Evolutionary conservation across 1,140 invertebrate genomes (phyloP).

Genomic region (Bilobella aurantiaca): DNA sequence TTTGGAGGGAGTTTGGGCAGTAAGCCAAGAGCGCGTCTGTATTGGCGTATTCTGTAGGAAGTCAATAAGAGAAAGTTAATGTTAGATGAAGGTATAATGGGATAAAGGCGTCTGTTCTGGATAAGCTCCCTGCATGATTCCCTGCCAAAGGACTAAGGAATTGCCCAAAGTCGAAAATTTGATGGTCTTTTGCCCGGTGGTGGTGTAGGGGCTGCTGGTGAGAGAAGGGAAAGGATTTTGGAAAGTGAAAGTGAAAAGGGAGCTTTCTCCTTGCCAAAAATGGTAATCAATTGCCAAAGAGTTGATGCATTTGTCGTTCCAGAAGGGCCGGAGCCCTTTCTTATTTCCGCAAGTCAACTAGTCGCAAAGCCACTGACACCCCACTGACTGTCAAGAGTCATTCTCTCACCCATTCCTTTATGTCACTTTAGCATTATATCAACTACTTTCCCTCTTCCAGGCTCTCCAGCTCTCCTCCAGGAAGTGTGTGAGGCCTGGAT

Average conservation of each 20-base stretch:
- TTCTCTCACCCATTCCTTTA: constrained; percentile 10
- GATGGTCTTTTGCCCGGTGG: background rate
- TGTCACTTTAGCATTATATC: constrained; percentile 10
- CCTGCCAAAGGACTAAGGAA: background rate
- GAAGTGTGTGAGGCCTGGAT: too few species aligned
- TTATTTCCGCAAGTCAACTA: background rate
- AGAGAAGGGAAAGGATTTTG: background rate
- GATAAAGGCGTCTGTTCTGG: background rate
- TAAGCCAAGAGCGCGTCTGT: background rate
- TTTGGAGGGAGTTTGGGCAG: too few species aligned
- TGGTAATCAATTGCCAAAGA: constrained; percentile 33
- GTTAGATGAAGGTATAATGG: background rate
- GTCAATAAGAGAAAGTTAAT: background rate
- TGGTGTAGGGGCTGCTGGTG: background rate
- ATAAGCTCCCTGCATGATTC: background rate
- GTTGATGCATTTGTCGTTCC: constrained; percentile 22
- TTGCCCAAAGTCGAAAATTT: too few species aligned
- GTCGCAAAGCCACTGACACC: background rate
- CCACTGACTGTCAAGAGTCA: constrained; percentile 17
- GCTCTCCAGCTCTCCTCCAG: too few species aligned
- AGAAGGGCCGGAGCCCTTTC: too few species aligned
- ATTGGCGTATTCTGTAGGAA: background rate
- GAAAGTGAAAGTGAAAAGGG: constrained; percentile 19
- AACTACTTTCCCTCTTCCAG: background rate
- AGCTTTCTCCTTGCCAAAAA: constrained; percentile 31